Evolutionary conservation across 2,113 vertebrate genomes (phyloP).

Genomic region (Platysternon megacephalum): DNA sequence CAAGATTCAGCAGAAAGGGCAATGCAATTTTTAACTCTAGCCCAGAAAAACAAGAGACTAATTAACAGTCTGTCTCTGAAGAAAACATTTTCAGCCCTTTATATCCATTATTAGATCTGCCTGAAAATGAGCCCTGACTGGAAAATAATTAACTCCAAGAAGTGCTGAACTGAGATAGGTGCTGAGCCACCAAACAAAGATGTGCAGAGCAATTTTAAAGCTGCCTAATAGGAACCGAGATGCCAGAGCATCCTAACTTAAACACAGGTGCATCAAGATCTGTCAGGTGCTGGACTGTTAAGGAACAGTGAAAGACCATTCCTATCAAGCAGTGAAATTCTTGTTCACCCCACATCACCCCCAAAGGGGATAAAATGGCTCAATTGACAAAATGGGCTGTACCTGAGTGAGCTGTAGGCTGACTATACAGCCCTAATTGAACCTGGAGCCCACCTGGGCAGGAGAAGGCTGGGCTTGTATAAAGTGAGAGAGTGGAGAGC

Average conservation of each 20-base stretch:
- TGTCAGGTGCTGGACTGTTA: not conserved
- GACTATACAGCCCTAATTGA: not conserved
- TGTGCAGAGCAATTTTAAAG: not conserved
- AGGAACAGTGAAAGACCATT: not conserved
- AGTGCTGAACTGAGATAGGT: not conserved
- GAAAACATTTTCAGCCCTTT: conserved; percentile 2
- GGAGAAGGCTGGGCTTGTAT: not conserved
- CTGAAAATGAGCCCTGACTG: conserved; percentile 32
- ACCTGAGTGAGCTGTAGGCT: not conserved
- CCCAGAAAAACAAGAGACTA: conserved; percentile 11
- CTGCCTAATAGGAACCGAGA: not conserved
- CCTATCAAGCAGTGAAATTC: not conserved
- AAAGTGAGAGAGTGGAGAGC: not conserved
- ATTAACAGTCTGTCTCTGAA: conserved; percentile 36
- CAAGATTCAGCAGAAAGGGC: not conserved
- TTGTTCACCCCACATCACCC: not conserved
- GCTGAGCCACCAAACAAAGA: not conserved
- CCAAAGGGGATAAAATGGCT: not conserved
- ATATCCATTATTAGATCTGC: conserved; percentile 20
- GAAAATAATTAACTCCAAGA: conserved; percentile 39
- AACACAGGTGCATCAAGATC: not conserved
- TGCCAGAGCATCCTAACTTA: not conserved
- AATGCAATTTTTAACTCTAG: conserved; percentile 3
- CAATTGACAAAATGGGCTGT: not conserved
- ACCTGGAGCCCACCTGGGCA: not conserved